These are phyloP conservation scores for Drosophila tropicalis DNA, from an alignment of 1,140 invertebrate genomes.

Conservation along the genomic window DNA sequence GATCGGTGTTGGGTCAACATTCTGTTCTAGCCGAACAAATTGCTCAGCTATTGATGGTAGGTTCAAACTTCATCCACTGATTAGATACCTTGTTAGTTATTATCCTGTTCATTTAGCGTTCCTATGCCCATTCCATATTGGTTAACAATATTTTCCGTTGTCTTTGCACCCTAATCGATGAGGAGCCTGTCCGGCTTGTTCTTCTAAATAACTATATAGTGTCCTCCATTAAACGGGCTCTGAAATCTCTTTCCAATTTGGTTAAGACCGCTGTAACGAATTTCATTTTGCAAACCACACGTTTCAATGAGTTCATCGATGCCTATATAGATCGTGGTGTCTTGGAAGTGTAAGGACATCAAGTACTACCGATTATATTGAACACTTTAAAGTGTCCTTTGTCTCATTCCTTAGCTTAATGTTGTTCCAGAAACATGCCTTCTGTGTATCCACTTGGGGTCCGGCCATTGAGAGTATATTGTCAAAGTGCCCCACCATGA, in stretches of 20 bases:
- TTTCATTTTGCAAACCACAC: slow-evolving; percentile 76
- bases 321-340: slow-evolving; percentile 73
- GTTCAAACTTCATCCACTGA: background rate
- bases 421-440: slow-evolving; percentile 67
- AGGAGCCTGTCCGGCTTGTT: slow-evolving; percentile 45
- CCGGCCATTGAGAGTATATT: slow-evolving; percentile 78
- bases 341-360: slow-evolving; percentile 65
- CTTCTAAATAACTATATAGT: slow-evolving; percentile 60
- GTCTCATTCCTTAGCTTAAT: slow-evolving; percentile 48
- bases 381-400: too few species aligned
- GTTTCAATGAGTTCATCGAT: slow-evolving; percentile 67
- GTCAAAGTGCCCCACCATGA: slow-evolving; percentile 72
- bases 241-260: slow-evolving; percentile 71
- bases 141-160: slow-evolving; percentile 77
- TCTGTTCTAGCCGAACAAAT: slow-evolving; percentile 53
- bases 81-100: too few species aligned
- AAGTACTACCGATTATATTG: too few species aligned
- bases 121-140: slow-evolving; percentile 71
- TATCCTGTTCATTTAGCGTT: slow-evolving; percentile 34
- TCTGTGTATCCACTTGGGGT: slow-evolving; percentile 74
- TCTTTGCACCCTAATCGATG: slow-evolving; percentile 70
- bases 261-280: slow-evolving; percentile 76
- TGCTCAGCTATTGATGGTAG: slow-evolving; percentile 68
- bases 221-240: slow-evolving; percentile 69
- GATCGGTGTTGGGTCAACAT: slow-evolving; percentile 36